A percentile compares a stretch with the other conserved stretches of the same genome.
phyloP scores from a whole-genome alignment of 2,797 vertebrate species.

The Scolopax bukidnonensis region DNA sequence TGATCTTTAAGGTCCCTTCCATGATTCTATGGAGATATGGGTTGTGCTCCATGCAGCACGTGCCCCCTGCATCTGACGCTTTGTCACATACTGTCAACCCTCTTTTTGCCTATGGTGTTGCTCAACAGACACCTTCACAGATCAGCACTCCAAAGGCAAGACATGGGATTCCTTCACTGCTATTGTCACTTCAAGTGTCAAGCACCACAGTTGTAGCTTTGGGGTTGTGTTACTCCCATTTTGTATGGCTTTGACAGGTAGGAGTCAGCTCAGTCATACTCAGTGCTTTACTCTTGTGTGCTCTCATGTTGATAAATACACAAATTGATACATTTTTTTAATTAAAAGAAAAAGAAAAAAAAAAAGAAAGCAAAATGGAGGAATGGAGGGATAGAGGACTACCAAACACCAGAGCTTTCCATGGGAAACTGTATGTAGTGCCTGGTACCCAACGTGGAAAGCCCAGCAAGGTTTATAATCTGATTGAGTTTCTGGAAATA shows the following conservation, averaged over 20 bases:
- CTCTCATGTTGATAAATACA: background rate
- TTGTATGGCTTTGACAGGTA: background rate
- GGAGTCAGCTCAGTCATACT: background rate
- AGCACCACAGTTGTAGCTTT: background rate
- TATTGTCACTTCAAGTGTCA: background rate
- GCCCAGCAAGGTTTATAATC: background rate
- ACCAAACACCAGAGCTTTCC: background rate
- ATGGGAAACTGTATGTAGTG: background rate
- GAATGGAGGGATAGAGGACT: background rate
- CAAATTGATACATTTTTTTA: background rate
- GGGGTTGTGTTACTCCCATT: background rate
- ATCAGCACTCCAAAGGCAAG: background rate
- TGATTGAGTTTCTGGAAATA: background rate
- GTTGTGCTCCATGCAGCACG: background rate
- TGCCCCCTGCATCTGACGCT: background rate
- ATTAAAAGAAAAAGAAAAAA: background rate
- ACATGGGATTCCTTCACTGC: background rate
- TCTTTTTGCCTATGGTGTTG: background rate
- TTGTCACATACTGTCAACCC: background rate
- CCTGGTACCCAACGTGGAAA: background rate
- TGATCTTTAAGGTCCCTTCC: too few species aligned
- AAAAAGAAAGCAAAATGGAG: background rate
- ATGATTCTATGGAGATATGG: background rate
- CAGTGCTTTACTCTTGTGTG: background rate
- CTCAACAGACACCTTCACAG: conserved; percentile 1